Evolutionary conservation across 2,113 vertebrate species (phyloP).

Genomic region (Microcebus griseorufus): DNA sequence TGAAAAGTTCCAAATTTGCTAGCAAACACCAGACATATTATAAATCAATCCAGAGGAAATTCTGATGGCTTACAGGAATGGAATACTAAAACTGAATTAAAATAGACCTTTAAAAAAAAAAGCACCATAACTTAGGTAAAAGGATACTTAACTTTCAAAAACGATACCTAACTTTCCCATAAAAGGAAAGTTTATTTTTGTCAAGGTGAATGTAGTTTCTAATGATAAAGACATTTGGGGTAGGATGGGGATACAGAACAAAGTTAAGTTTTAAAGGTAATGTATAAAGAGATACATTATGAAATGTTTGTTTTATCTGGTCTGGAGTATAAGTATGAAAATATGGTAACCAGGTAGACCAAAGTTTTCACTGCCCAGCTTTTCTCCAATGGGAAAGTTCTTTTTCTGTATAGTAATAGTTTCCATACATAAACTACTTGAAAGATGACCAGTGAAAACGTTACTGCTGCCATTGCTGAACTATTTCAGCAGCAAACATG

Average conservation of each 20-base stretch:
- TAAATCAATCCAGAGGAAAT: constrained; percentile 40
- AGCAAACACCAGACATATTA: constrained; percentile 32
- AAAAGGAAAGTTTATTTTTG: background rate
- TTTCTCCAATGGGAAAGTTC: background rate
- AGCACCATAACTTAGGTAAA: background rate
- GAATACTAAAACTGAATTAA: background rate
- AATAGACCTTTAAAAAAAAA: background rate
- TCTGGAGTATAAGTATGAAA: background rate
- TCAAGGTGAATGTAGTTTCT: constrained; percentile 1
- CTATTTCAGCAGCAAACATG: background rate
- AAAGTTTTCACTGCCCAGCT: background rate
- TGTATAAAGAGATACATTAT: background rate
- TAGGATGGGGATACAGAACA: background rate
- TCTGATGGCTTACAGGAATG: background rate
- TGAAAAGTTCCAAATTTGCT: constrained; percentile 46
- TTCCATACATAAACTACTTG: background rate
- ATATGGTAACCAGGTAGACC: background rate
- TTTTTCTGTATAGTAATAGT: background rate
- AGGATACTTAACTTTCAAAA: background rate
- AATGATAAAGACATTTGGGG: background rate
- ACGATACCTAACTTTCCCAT: too few relatives aligned
- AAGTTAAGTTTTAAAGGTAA: background rate
- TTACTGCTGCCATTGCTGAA: background rate
- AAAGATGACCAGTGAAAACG: constrained; percentile 7
- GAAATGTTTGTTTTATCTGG: background rate